Percentiles rank a stretch among this genome's conserved stretches.
phyloP scores from a whole-genome alignment of 2,113 vertebrate genomes.

The Pteropus alecto region DNA sequence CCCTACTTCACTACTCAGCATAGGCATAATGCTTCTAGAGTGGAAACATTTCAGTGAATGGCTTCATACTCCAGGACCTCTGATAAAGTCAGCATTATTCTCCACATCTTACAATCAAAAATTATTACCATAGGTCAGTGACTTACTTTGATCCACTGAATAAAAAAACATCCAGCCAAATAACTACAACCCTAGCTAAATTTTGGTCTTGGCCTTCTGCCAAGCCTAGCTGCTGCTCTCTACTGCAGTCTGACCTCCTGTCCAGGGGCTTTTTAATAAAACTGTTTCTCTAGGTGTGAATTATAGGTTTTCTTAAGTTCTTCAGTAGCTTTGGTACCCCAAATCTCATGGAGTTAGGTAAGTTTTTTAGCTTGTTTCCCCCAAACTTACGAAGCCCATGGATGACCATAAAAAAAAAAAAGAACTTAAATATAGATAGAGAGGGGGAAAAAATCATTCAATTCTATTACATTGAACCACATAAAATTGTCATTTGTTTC shows the following conservation, averaged over 20 bases:
- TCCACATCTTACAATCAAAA: slow-evolving; percentile 31
- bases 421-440: background rate
- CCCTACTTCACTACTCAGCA: background rate
- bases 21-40: background rate
- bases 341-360: background rate
- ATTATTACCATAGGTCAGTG: background rate
- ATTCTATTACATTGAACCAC: background rate
- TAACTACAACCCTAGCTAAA: background rate
- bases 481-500: background rate
- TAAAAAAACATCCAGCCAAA: background rate
- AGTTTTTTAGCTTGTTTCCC: background rate
- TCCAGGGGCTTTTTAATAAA: background rate
- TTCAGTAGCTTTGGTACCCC: background rate
- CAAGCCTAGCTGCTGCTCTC: background rate
- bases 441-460: slow-evolving; percentile 25
- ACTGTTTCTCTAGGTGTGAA: background rate
- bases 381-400: background rate
- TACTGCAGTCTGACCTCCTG: background rate
- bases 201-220: background rate
- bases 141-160: background rate
- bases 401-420: slow-evolving; percentile 15
- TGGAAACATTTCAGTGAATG: background rate
- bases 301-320: background rate
- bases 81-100: slow-evolving; percentile 6
- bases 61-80: background rate